Evolutionary conservation across 2,888 invertebrate genomes (phyloP).

Genomic region (Philereme transversata): DNA sequence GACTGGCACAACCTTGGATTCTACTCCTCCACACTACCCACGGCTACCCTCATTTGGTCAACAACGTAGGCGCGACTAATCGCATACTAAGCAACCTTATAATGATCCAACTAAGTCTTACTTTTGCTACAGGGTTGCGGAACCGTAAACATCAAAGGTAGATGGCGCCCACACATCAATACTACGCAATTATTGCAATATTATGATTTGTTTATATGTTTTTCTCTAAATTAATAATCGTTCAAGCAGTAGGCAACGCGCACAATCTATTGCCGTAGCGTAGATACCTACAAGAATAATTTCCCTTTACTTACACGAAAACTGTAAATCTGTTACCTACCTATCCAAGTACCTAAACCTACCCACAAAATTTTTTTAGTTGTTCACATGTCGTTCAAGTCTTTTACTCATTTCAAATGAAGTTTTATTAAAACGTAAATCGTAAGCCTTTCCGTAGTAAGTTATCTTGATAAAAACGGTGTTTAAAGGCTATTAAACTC

Average conservation of each 20-base stretch:
- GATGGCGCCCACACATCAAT: conserved; percentile 68
- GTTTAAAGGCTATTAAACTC: conserved; percentile 71
- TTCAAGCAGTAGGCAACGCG: neutral
- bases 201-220: neutral
- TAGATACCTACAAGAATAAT: too few species aligned
- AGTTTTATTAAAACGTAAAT: neutral
- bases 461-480: conserved; percentile 44
- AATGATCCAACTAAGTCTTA: conserved; percentile 71
- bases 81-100: conserved; percentile 76
- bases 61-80: conserved; percentile 77
- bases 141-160: conserved; percentile 63
- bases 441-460: neutral
- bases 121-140: conserved; percentile 73
- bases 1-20: conserved; percentile 80
- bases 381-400: too few species aligned
- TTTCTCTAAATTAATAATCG: neutral
- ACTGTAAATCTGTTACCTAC: too few species aligned
- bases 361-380: too few species aligned
- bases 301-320: too few species aligned
- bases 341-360: too few species aligned
- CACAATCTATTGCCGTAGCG: neutral
- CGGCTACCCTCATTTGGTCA: conserved; percentile 83
- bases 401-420: neutral
- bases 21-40: conserved; percentile 81
- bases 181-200: conserved; percentile 49